Conservation (phyloP, 2,113 vertebrate species). For the Oostethus manadensis region DNA sequence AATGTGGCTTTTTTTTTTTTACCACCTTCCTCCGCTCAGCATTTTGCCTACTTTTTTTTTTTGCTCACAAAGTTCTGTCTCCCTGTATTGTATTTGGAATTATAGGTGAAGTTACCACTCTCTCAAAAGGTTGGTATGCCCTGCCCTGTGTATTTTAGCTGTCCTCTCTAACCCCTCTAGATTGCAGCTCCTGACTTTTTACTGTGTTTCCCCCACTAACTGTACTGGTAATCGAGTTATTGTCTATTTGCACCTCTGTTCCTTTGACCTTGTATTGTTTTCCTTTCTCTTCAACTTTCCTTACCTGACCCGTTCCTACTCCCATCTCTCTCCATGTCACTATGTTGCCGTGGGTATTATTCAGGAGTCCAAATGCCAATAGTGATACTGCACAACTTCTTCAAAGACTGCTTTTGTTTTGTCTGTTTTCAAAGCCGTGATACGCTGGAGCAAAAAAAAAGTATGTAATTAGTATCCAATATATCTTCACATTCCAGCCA, state of each 20-base stretch:
- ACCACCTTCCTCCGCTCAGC: slow-evolving; percentile 52
- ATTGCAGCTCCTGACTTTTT: slow-evolving; percentile 78
- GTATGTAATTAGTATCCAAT: no score
- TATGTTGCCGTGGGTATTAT: slow-evolving; percentile 20
- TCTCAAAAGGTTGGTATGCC: slow-evolving; percentile 99
- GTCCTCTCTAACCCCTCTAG: slow-evolving; percentile 94
- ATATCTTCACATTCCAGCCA: no score
- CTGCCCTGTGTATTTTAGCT: slow-evolving; percentile 99
- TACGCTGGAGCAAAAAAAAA: no score
- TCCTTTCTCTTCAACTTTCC: slow-evolving; percentile 71
- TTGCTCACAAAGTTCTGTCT: slow-evolving; percentile 96
- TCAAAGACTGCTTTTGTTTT: neutral
- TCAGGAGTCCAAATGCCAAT: neutral
- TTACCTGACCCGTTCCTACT: slow-evolving; percentile 50
- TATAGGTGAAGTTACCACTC: slow-evolving; percentile 99
- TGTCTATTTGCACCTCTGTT: slow-evolving; percentile 63
- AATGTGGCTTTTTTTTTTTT: slow-evolving; percentile 51
- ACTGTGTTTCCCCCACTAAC: slow-evolving; percentile 92
- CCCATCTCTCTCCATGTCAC: slow-evolving; percentile 24
- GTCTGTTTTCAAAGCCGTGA: neutral
- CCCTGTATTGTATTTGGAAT: slow-evolving; percentile 99
- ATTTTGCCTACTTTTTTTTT: slow-evolving; percentile 67
- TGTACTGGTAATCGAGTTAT: slow-evolving; percentile 77
- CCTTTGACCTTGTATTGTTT: slow-evolving; percentile 73
- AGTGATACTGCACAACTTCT: neutral